These are phyloP conservation scores for Spea hammondii DNA, from an alignment of 2,797 vertebrate genomes.

Conservation along the genomic window DNA sequence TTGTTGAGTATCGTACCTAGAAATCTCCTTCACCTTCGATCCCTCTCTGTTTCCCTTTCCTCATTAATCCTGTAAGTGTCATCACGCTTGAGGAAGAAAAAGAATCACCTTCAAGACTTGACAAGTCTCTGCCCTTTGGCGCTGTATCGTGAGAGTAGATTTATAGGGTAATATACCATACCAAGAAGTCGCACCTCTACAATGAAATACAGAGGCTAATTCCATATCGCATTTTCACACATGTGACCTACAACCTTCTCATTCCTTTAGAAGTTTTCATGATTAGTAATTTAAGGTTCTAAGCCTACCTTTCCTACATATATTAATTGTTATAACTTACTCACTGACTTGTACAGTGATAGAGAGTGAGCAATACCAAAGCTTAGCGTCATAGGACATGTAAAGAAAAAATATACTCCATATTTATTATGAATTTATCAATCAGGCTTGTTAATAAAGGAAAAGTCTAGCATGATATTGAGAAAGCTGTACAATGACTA, in stretches of 20 bases:
- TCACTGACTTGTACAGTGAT: background rate
- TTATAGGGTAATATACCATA: conserved; percentile 25
- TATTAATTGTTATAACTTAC: background rate
- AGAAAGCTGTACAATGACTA: too few relatives aligned
- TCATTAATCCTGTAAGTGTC: conserved; percentile 39
- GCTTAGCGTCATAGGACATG: too few relatives aligned
- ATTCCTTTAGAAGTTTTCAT: conserved; percentile 18
- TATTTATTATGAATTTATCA: too few relatives aligned
- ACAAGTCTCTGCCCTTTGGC: conserved; percentile 38
- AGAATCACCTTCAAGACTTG: conserved; percentile 30
- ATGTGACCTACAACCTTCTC: conserved; percentile 19
- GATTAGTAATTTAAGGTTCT: conserved; percentile 11
- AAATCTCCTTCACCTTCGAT: conserved; percentile 45
- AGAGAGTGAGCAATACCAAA: too few relatives aligned
- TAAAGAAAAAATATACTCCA: too few relatives aligned
- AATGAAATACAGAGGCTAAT: conserved; percentile 15
- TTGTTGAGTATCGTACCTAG: conserved; percentile 30
- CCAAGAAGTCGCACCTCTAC: conserved; percentile 19
- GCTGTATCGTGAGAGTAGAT: conserved; percentile 27
- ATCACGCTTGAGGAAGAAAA: conserved; percentile 10
- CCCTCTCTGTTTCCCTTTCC: conserved; percentile 22
- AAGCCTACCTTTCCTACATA: background rate
- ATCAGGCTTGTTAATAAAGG: too few relatives aligned
- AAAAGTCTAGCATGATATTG: too few relatives aligned
- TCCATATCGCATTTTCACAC: background rate